Percentiles rank a stretch among this genome's conserved stretches.
phyloP scores from a whole-genome alignment of 2,113 vertebrate species.

The Anoura caudifer region DNA sequence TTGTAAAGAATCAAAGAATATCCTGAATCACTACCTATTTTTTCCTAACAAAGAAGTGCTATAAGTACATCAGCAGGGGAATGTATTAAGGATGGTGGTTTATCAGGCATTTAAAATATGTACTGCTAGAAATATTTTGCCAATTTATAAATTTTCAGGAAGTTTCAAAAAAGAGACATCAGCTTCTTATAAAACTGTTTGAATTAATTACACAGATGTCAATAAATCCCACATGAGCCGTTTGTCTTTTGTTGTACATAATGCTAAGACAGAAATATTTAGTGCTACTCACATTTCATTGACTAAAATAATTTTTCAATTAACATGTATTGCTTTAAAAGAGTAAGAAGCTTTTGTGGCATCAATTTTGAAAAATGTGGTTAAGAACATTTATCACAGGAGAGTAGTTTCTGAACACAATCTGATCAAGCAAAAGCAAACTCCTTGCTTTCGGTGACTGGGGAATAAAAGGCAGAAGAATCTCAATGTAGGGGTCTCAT shows the following conservation, averaged over 20 bases:
- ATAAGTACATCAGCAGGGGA: background rate
- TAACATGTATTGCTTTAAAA: background rate
- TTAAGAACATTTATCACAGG: background rate
- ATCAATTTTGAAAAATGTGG: background rate
- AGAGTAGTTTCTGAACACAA: background rate
- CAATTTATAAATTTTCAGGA: background rate
- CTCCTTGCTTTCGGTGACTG: background rate
- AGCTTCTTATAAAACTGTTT: background rate
- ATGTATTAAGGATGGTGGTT: background rate
- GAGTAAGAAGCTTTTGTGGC: background rate
- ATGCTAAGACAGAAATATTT: slow-evolving; percentile 10
- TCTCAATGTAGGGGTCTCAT: background rate
- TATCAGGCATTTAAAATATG: background rate
- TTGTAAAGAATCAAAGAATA: background rate
- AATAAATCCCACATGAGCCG: background rate
- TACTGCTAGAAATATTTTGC: background rate
- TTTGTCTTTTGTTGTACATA: background rate
- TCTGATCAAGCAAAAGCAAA: background rate
- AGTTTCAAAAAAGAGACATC: background rate
- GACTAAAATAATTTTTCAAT: slow-evolving; percentile 24
- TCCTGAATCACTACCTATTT: background rate
- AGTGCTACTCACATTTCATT: background rate
- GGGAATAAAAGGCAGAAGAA: background rate
- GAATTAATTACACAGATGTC: background rate
- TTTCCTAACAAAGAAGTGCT: background rate